Evolutionary conservation across 1,140 invertebrate species (phyloP).

Genomic region (Vanessa tameamea): DNA sequence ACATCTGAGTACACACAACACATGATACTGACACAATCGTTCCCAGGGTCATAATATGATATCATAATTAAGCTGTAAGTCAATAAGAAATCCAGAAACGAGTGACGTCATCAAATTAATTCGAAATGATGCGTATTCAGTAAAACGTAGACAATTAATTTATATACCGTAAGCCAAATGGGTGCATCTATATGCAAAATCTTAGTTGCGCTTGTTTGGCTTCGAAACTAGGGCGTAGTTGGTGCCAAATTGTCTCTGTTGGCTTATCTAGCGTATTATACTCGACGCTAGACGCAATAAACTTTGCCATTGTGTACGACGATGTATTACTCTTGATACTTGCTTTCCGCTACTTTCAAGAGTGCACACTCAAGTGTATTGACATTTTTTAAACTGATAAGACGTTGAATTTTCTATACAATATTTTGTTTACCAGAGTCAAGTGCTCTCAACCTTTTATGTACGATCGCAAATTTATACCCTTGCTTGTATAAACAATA

Average conservation of each 20-base stretch:
- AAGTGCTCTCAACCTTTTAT: slow-evolving; percentile 6
- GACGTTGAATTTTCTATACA: slow-evolving; percentile 16
- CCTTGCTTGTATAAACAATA: neutral
- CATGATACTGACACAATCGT: too few relatives aligned
- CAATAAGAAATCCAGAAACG: neutral
- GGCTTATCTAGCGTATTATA: slow-evolving; percentile 77
- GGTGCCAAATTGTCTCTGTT: slow-evolving; percentile 78
- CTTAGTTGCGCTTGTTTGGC: slow-evolving; percentile 70
- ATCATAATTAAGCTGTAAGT: neutral
- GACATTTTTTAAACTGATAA: slow-evolving; percentile 25
- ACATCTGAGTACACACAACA: too few relatives aligned
- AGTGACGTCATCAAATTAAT: slow-evolving; percentile 34
- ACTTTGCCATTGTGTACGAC: slow-evolving; percentile 62
- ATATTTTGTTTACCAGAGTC: slow-evolving; percentile 7
- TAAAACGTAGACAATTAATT: slow-evolving; percentile 75
- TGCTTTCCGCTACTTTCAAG: slow-evolving; percentile 30
- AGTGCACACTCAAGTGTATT: slow-evolving; percentile 29
- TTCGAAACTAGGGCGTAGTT: slow-evolving; percentile 68
- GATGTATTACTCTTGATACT: slow-evolving; percentile 57
- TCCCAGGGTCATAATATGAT: too few relatives aligned
- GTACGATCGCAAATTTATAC: slow-evolving; percentile 3
- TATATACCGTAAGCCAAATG: slow-evolving; percentile 74
- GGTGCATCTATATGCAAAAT: slow-evolving; percentile 78
- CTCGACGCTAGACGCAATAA: slow-evolving; percentile 67
- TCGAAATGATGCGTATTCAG: slow-evolving; percentile 49